Base-by-base conservation (phyloP, 2,888 invertebrate genomes). In the Eurytoma adleriae region DNA sequence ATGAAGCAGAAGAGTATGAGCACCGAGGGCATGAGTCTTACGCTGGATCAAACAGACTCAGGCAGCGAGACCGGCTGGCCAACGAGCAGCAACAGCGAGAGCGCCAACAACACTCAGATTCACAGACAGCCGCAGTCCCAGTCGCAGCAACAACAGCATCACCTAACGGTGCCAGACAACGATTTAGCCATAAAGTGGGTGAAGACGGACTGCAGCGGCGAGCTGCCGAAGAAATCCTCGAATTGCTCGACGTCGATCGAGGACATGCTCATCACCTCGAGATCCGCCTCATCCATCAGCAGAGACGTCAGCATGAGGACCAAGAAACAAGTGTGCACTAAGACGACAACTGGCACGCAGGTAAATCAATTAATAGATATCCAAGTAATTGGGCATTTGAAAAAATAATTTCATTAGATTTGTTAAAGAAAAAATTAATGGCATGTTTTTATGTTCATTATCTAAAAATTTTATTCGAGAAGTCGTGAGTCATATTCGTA, bases 1-100 rank as follows among this genome's bases (percentile, higher is more conserved):
- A 97, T 97, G 93, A 96, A 97, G 90, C 97, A 97, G 89, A 96
- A 96, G 90, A 96, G 96, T 89, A 94, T 94, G 91, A 96, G 96
- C 84, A 94, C 94, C 76, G 96, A 96, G 89, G 94, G 94, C 78
- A 95, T 94, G 85, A 93, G 94, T 78, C 91, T 92, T 24, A 94
- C 94, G 75, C 94, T 96, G 92, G 96, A 96, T n/a, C 95, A 96
- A 84, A 93, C 96, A 62, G 90, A 89, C 69, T 96, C 96, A 1
- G 95, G 91, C 0, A 92, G 92, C 71, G 93, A 96, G 85, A 95
- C 95, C 87, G 88, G 86, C 52, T 96, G 96, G 96, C 95, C 95
- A 3, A 93, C 93, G 24, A 93, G 93, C 78, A 94, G 94, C 82
- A 93, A 94, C 61, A 89, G 89, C 71, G 93, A 93, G 85, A 94